Base-by-base conservation (phyloP, 1,140 invertebrate genomes). In the Pseudachorutes palmiensis region DNA sequence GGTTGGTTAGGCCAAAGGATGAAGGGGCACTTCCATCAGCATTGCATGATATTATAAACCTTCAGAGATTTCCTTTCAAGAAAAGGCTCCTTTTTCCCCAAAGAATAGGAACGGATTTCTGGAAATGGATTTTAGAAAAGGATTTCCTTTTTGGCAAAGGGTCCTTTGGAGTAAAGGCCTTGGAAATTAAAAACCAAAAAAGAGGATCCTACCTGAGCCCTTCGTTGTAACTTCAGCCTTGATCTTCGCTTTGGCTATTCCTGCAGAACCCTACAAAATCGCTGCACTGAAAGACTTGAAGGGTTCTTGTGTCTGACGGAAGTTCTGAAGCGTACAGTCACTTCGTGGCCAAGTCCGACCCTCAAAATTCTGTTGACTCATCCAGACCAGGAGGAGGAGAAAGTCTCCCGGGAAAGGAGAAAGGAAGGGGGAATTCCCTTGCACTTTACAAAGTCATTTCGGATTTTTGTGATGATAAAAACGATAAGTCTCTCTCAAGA, bases 141-240 rank as follows among this genome's bases (percentile, higher is more conserved):
- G 36, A 41, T 41, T 41, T 41, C 36, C 24, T 55, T 55, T 45
- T 55, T 55, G 51, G 9, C 51, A 55, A 55, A 55, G 24, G 12
- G 51, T 14, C 51, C 51, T 55, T 55, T 55, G 12, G 12, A 22
- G 24, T 24, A 19, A 45, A 55, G 51, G 24, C 51, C 51, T 55
- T 64, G 48, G 48, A 64, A 48, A 48, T 41, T 48, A 49, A 64
- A 64, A 64, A 64, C 36, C 62, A 51, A 32, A 64, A 33, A 41
- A 24, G 24, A 24, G 30, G 45, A 64, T 45, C 51, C 26, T 41
- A 49, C 41, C 62, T 31, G 30, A 55, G 24, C 12, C 12, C 14
- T 14, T 19, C 51, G 12, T 5, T 5, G 51, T 5, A 22, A 55
- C 51, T n/a, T n/a, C n/a, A n/a, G n/a, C n/a, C 51, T 55, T 55